phyloP scores from a whole-genome alignment of 2,797 vertebrate species.

The Tauraco hartlaubi region DNA sequence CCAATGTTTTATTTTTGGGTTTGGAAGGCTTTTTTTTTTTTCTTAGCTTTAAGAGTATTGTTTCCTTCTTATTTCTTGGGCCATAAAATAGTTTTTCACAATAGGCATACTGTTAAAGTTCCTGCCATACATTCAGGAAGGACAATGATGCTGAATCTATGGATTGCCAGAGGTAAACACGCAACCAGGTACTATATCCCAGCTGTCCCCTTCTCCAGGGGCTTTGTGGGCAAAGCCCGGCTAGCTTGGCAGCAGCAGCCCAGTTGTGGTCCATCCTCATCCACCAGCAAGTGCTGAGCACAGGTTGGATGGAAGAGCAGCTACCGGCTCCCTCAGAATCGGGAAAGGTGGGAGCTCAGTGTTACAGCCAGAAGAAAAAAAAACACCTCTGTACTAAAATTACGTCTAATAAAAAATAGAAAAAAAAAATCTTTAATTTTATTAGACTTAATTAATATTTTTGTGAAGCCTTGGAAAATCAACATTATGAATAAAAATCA shows the following conservation, averaged over 20 bases:
- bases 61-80: neutral
- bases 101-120: neutral
- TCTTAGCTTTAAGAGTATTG: neutral
- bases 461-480: neutral
- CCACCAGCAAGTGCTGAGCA: neutral
- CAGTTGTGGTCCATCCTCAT: neutral
- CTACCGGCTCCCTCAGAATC: neutral
- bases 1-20: neutral
- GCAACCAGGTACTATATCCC: neutral
- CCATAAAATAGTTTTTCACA: neutral
- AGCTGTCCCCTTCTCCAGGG: neutral
- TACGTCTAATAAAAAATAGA: neutral
- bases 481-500: neutral
- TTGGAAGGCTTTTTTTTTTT: neutral
- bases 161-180: neutral
- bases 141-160: neutral
- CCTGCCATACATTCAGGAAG: neutral
- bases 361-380: neutral
- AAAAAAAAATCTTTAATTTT: neutral
- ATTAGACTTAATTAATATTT: neutral
- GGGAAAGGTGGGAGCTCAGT: neutral
- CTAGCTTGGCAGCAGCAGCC: neutral
- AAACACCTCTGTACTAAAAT: neutral
- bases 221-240: neutral
- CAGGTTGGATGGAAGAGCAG: rapidly evolving